Evolutionary conservation across 2,797 vertebrate species (phyloP).

Genomic region (Limosa lapponica): DNA sequence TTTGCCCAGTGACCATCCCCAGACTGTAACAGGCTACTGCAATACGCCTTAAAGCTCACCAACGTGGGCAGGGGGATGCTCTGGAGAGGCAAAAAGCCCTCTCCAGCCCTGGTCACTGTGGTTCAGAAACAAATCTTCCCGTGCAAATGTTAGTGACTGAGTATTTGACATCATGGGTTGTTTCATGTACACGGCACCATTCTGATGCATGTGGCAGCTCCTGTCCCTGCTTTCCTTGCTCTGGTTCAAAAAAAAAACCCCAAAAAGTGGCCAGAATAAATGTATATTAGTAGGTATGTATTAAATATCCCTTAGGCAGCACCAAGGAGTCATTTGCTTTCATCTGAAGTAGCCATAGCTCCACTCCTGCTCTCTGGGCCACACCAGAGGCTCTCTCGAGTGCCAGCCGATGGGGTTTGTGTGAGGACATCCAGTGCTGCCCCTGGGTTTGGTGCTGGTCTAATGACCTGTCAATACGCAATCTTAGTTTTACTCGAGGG

Average conservation of each 20-base stretch:
- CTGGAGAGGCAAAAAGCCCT: neutral
- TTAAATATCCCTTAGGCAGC: neutral
- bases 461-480: neutral
- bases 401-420: neutral
- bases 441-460: neutral
- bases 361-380: neutral
- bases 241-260: neutral
- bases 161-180: neutral
- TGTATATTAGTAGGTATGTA: neutral
- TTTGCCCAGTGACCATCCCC: neutral
- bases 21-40: neutral
- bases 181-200: neutral
- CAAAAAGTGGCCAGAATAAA: neutral
- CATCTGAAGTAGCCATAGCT: neutral
- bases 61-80: neutral
- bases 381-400: neutral
- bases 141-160: neutral
- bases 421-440: neutral
- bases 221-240: neutral
- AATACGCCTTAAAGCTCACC: neutral
- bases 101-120: neutral
- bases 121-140: neutral
- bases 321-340: neutral
- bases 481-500: neutral
- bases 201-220: neutral